Evolutionary conservation across 2,113 vertebrate genomes (phyloP), one percentile per base, ranked within the genome.

Genomic region (Odobenus rosmarus): DNA sequence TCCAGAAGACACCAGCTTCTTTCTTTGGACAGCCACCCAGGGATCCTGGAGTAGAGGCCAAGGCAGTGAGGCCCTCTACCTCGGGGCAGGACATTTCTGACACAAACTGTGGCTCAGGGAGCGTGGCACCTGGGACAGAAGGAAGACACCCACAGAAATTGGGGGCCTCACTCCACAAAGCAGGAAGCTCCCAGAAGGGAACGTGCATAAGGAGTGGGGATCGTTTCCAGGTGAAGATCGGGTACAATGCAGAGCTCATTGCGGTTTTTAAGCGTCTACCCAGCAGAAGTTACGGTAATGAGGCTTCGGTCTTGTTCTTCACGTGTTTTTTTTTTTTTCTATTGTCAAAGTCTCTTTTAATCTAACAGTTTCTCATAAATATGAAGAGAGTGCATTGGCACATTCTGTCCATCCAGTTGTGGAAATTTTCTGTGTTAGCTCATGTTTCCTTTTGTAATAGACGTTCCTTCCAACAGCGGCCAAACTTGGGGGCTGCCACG

Each of bases 271-370:
- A 99, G 98, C 99, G 96, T 39, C 98, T 99, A 31, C 99, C 99
- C 36, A 99, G 99, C 90, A 99, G 99, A 98, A 99, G 14, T 72
- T 99, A 99, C 31, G 99, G 99, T 99, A 98, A 99, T 99, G 93
- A 79, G 72, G 62, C 77, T 64, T 83, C n/a, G 7, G 1, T 71
- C 31, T 87, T 80, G n/a, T 96, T 87, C 88, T 80, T 74, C 69
- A 36, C 49, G 24, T 46, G 11, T 69, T 61, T n/a, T 11, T 21
- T 77, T 59, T 51, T 31, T 13, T 21, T 80, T 28, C 1, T 93
- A 77, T 74, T 90, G 96, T 89, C 96, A 64, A 53, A 96, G 13
- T 49, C 13, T 97, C 33, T 96, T 23, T 79, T 92, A 88, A 94
- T 90, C 55, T 1, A 0, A 51, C 53, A 83, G 57, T 74, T 91